Evolutionary conservation across 2,113 vertebrate genomes (phyloP), one percentile per base, ranked within the genome.

Genomic region (Nannospalax galili): DNA sequence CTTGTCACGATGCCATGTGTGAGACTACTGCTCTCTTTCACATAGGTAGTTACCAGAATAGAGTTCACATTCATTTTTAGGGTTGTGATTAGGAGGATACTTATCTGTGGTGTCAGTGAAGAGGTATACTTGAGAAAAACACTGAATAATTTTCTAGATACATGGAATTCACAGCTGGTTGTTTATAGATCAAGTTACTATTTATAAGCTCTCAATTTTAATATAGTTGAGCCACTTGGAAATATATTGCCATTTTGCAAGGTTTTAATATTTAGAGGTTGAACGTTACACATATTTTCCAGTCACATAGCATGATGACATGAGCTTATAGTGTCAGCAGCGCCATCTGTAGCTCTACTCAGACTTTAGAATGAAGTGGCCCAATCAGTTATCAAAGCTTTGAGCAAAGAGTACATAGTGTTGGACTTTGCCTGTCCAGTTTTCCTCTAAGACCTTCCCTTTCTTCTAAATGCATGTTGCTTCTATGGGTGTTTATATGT

Each of bases 141-240:
- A 88, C 42, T 7, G 28, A 95, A 78, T 77, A 56, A 89, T 91
- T 88, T 92, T 95, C 60, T 73, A 91, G 82, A 80, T 87, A 75
- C 19, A 26, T 84, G 60, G 35, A 93, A 69, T 88, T 62, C 3
- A 58, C 30, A n/a, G 84, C 70, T 28, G 52, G 69, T 85, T 95
- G 73, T 96, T 94, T 94, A 90, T 77, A 91, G 89, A 95, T 90
- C 45, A 92, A 7, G 32, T 97, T 93, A 37, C 80, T 91, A 69
- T 93, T 94, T 92, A 88, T 92, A 96, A 94, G 90, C 73, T 95
- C 45, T 74, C 69, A 5, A 81, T 96, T 94, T 95, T 88, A 90
- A 82, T 90, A 85, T 78, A 35, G 94, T 96, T 92, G 45, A 95
- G 42, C 12, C 67, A 67, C 45, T 86, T 73, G 70, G 95, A 92